Evolutionary conservation across 2,113 vertebrate genomes (phyloP).

Genomic region (Circaetus cinerascens): DNA sequence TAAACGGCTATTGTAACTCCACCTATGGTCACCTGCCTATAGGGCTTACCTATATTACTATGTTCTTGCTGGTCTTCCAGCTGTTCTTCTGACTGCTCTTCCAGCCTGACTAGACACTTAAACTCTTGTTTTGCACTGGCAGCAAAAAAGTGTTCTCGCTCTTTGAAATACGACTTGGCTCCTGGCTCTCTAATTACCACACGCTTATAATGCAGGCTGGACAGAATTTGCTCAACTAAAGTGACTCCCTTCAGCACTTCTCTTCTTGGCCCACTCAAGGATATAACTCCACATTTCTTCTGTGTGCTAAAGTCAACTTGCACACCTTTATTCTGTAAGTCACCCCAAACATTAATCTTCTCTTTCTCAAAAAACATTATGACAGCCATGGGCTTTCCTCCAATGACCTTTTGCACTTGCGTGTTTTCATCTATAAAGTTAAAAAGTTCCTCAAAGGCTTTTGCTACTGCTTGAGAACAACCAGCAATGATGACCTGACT

Average conservation of each 20-base stretch:
- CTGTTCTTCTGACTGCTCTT: slow-evolving; percentile 33
- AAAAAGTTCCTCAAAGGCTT: slow-evolving; percentile 46
- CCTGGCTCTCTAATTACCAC: slow-evolving; percentile 72
- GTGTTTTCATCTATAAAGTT: slow-evolving; percentile 77
- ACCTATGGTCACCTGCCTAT: slow-evolving; percentile 27
- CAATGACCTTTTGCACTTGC: slow-evolving; percentile 56
- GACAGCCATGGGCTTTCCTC: slow-evolving; percentile 41
- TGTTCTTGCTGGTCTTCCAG: background rate
- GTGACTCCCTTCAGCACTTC: slow-evolving; percentile 57
- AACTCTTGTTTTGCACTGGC: background rate
- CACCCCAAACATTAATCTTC: background rate
- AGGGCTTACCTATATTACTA: slow-evolving; percentile 8
- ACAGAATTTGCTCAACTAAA: slow-evolving; percentile 34
- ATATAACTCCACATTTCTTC: slow-evolving; percentile 50
- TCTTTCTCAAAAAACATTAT: slow-evolving; percentile 71
- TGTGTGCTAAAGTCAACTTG: slow-evolving; percentile 48
- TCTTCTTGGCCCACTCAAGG: slow-evolving; percentile 72
- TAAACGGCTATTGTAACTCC: slow-evolving; percentile 69
- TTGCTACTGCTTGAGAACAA: slow-evolving; percentile 48
- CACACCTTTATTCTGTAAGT: slow-evolving; percentile 48
- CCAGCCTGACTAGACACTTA: slow-evolving; percentile 76
- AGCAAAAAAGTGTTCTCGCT: slow-evolving; percentile 51
- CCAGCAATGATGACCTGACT: slow-evolving; percentile 77
- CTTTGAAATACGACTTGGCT: slow-evolving; percentile 72
- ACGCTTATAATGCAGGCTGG: slow-evolving; percentile 40